Evolutionary conservation across 2,797 vertebrate genomes (phyloP).

Genomic region (Coccyzus lansbergi): DNA sequence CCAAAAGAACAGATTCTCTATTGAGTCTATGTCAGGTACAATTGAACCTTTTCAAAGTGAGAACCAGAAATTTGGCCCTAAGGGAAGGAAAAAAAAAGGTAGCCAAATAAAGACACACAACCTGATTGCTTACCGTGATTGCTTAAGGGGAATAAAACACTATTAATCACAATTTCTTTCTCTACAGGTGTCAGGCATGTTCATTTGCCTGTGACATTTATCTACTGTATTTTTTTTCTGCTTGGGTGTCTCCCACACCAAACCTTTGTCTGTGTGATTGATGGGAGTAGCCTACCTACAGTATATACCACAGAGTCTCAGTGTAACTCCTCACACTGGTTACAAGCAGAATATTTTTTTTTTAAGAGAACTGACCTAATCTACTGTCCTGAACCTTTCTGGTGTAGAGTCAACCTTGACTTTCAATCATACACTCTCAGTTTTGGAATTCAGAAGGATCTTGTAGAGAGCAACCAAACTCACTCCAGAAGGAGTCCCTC

Average conservation of each 20-base stretch:
- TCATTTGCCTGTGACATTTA: background rate
- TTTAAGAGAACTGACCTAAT: background rate
- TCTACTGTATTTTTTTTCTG: background rate
- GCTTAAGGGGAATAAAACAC: background rate
- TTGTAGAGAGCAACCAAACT: background rate
- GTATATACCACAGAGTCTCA: background rate
- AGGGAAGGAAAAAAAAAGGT: background rate
- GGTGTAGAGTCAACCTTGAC: background rate
- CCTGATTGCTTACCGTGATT: background rate
- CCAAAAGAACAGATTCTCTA: background rate
- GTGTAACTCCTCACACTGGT: accelerated
- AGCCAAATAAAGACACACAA: background rate
- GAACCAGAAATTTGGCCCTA: background rate
- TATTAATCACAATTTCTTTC: background rate
- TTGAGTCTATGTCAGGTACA: conserved; percentile 15
- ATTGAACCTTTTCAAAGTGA: background rate
- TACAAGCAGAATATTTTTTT: background rate
- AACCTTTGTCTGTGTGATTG: background rate
- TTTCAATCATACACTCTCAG: background rate
- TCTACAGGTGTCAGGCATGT: background rate
- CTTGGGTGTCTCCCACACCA: background rate
- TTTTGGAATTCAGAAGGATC: background rate
- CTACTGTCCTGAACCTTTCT: background rate
- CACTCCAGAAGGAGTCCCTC: background rate
- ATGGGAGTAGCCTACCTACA: background rate